These are phyloP conservation scores for Muntiacus muntjak DNA, from an alignment of 2,113 vertebrate genomes.

Conservation along the genomic window DNA sequence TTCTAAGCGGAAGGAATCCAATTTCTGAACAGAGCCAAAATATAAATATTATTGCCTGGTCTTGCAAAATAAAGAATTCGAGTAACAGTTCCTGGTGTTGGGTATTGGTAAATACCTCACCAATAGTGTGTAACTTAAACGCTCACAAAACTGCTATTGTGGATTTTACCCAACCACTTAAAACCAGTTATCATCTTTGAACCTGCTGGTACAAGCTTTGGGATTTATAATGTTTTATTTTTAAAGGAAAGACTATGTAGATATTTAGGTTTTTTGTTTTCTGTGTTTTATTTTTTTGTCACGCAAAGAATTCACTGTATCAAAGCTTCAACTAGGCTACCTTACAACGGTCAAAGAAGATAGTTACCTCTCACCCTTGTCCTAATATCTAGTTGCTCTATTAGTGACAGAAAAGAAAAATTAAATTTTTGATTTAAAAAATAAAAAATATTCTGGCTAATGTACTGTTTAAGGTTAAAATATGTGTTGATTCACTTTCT, in stretches of 20 bases:
- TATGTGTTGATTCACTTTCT: neutral
- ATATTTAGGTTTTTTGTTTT: neutral
- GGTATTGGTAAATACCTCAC: neutral
- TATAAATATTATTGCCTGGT: neutral
- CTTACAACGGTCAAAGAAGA: neutral
- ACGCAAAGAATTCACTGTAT: neutral
- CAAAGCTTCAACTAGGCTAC: neutral
- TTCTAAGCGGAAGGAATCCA: neutral
- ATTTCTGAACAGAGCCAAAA: neutral
- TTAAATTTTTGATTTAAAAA: neutral
- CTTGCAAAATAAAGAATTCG: neutral
- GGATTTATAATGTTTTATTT: neutral
- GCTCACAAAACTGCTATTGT: neutral
- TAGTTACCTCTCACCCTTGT: neutral
- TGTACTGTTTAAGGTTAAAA: conserved; percentile 17
- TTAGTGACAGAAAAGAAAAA: neutral
- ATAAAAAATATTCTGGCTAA: neutral
- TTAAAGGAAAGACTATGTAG: neutral
- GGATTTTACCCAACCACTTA: neutral
- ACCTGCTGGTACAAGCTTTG: neutral
- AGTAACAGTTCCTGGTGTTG: neutral
- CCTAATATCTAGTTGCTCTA: neutral
- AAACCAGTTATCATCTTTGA: neutral
- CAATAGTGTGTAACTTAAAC: neutral
- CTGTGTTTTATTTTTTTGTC: neutral